Base-by-base conservation (phyloP, 2,888 invertebrate genomes). In the Polyommatus icarus region DNA sequence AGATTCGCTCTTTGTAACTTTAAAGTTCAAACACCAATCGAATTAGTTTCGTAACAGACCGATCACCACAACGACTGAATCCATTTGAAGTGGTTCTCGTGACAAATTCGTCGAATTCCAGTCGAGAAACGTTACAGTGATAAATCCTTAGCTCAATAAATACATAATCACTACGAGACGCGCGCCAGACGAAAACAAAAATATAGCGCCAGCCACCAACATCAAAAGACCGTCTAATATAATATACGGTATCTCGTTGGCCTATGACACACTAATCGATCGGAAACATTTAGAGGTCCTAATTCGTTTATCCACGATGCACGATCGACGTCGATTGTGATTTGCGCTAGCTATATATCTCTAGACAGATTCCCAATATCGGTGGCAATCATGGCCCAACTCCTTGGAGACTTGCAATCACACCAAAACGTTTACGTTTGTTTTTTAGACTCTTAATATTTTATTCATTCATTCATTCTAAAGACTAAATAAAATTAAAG, bases 141-240 rank as follows among this genome's bases (percentile, higher is more conserved):
- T 32, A 29, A 67, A 67, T 67, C 29, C 29, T 29, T 67, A 10
- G 24, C 29, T 29, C 61, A 24, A 67, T 67, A 29, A 67, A 59
- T 67, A 67, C 3, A 67, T 32, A 67, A 61, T 67, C 67, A 67
- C 29, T 2, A 67, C 15, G 29, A 29, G 67, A 67, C 29, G 67
- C 29, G 5, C 32, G 67, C 67, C 67, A 67, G 67, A 67, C 67
- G 15, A 29, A 67, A 67, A 67, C 67, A 67, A 67, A 67, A 67
- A 67, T 67, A 61, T n/a, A 10, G 20, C 20, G 24, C 61, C 12
- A 61, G 3, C 54, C 15, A 3, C 18, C 24, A 24, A 61, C 24
- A 61, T 61, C 61, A 61, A 61, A 59, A 61, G 61, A 61, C 61
- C 3, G 61, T 61, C 10, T 24, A 3, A 10, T 59, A 59, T 7